phyloP scores from a whole-genome alignment of 1,140 invertebrate species.

The Nomia melanderi region DNA sequence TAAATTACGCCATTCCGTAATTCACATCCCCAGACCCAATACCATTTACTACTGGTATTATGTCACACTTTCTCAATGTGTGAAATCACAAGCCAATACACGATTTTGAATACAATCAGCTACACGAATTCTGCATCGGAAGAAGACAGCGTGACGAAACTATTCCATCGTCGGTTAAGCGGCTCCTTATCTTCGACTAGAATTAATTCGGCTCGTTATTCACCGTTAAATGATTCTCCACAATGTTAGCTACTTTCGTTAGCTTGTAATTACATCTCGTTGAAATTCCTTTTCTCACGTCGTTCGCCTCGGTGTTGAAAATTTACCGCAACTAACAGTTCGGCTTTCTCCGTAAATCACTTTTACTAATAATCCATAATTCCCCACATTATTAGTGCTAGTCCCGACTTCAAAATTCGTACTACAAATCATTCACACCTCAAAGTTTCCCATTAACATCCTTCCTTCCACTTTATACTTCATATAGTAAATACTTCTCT shows the following conservation, averaged over 20 bases:
- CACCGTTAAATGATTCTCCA: background rate
- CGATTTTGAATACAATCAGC: background rate
- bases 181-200: background rate
- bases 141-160: background rate
- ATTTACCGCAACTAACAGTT: background rate
- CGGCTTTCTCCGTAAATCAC: background rate
- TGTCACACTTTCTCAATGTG: constrained; percentile 1
- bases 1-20: background rate
- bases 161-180: background rate
- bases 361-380: background rate
- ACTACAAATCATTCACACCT: too few relatives aligned
- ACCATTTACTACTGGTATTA: background rate
- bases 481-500: too few relatives aligned
- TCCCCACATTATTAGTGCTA: background rate
- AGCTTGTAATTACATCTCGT: background rate
- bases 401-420: background rate
- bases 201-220: background rate
- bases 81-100: background rate
- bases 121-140: background rate
- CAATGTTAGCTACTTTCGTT: background rate
- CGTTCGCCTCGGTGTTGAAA: background rate
- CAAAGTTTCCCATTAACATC: too few relatives aligned
- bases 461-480: too few relatives aligned
- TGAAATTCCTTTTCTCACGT: background rate
- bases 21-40: background rate